Evolutionary conservation across 2,797 vertebrate genomes (phyloP).

Genomic region (Gymnothorax javanicus): DNA sequence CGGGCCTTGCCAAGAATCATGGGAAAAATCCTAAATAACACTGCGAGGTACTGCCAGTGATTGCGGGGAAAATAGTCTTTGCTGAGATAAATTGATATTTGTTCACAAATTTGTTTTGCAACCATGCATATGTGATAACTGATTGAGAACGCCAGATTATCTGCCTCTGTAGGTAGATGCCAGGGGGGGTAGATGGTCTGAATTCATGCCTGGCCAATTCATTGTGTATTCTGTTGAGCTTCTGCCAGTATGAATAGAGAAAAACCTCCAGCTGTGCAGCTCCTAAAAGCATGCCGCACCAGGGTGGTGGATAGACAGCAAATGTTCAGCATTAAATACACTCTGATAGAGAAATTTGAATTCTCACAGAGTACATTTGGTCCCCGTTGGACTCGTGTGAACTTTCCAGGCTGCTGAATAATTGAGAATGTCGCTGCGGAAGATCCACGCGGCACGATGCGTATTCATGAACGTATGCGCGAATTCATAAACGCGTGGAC

Average conservation of each 20-base stretch:
- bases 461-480: neutral
- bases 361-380: neutral
- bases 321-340: constrained; percentile 1
- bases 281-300: neutral
- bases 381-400: neutral
- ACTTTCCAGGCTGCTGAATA: neutral
- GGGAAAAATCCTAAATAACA: neutral
- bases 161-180: neutral
- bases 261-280: neutral
- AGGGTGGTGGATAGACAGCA: neutral
- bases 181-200: neutral
- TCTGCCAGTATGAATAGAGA: neutral
- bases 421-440: neutral
- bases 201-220: neutral
- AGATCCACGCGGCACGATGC: neutral
- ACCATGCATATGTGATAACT: neutral
- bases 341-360: neutral
- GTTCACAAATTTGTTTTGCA: constrained; percentile 2
- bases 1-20: neutral
- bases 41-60: neutral
- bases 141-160: neutral
- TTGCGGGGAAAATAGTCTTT: neutral
- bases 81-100: neutral
- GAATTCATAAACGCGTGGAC: neutral
- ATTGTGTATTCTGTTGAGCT: neutral